Evolutionary conservation across 2,888 invertebrate genomes (phyloP), one percentile per base, ranked within the genome.

Genomic region (Gonocerus acuteangulatus): DNA sequence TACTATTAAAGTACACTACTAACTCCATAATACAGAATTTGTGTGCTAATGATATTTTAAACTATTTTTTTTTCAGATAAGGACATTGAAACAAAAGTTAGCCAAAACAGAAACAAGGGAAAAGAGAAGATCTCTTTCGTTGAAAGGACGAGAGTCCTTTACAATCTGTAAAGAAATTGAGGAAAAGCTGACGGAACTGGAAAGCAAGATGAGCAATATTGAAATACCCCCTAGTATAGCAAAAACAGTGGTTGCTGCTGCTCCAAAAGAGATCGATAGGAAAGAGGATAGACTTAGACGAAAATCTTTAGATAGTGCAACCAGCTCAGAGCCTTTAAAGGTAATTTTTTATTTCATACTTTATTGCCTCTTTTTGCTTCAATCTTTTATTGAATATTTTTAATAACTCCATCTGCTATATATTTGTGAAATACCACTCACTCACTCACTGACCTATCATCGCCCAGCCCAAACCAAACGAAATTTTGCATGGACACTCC

Each of bases 111-210:
- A 90, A 71, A 82, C 83, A 0, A 79, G 86, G 68, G 87, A 87
- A 69, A 87, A 90, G 68, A 77, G 91, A 66, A 79, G 91, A 65
- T 89, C 90, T 36, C 76, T 90, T 19, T 90, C 90, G 0, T 75
- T 93, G 45, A 91, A 91, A 73, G 89, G 89, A 6, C 81, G 86
- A 67, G 89, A 90, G 73, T 87, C 87, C 27, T 81, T 89, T 68
- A 84, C 86, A 7, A 80, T 89, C 48, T 85, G 87, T 13, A 89
- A 88, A 73, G 89, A 90, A 73, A 81, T 92, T 16, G 92, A 92
- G 73, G 86, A 87, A 65, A 91, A 91, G 73, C 78, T 91, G 48
- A 80, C 81, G n/a, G 87, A 89, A 72, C 74, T 90, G 62, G 89
- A 90, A 75, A 83, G 80, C 52, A 89, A 88, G 75, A 85, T 89